Evolutionary conservation across 2,888 invertebrate species (phyloP).

Genomic region (Plagodis pulveraria): DNA sequence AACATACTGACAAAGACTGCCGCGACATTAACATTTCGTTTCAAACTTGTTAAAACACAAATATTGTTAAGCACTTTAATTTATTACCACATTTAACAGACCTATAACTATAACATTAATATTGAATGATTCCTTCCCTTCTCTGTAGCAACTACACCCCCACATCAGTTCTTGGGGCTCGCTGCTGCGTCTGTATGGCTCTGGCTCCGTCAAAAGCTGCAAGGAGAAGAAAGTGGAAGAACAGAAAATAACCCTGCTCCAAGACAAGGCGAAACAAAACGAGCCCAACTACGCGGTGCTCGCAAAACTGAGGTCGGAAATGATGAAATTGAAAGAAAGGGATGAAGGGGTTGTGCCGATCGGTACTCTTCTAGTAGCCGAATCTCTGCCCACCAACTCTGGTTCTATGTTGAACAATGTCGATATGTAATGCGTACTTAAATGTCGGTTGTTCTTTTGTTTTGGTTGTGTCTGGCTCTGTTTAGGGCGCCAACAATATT

Average conservation of each 20-base stretch:
- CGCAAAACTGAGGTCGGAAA: constrained; percentile 92
- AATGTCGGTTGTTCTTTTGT: too few species aligned
- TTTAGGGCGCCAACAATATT: too few species aligned
- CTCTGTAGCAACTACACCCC: constrained; percentile 92
- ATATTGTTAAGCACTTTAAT: too few species aligned
- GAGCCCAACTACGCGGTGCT: constrained; percentile 96
- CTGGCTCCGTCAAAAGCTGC: constrained; percentile 94
- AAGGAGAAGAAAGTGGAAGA: constrained; percentile 97
- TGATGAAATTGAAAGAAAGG: constrained; percentile 89
- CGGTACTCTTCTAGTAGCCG: constrained; percentile 77
- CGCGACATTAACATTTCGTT: too few species aligned
- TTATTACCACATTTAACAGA: too few species aligned
- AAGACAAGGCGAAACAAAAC: constrained; percentile 93
- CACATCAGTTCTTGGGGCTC: constrained; percentile 98
- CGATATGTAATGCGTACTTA: constrained; percentile 79
- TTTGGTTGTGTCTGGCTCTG: too few species aligned
- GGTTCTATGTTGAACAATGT: constrained; percentile 92
- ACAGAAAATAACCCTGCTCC: constrained; percentile 95
- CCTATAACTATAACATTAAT: too few species aligned
- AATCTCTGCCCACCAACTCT: constrained; percentile 88
- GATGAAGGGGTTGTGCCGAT: constrained; percentile 86
- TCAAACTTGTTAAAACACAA: too few species aligned
- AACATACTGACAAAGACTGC: too few species aligned
- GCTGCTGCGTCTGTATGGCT: constrained; percentile 95
- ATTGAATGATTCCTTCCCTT: too few species aligned